A percentile compares a stretch with the other conserved stretches of the same genome.
Evolutionary conservation across 2,113 vertebrate genomes (phyloP).

Genomic region (Spilogale gracilis): DNA sequence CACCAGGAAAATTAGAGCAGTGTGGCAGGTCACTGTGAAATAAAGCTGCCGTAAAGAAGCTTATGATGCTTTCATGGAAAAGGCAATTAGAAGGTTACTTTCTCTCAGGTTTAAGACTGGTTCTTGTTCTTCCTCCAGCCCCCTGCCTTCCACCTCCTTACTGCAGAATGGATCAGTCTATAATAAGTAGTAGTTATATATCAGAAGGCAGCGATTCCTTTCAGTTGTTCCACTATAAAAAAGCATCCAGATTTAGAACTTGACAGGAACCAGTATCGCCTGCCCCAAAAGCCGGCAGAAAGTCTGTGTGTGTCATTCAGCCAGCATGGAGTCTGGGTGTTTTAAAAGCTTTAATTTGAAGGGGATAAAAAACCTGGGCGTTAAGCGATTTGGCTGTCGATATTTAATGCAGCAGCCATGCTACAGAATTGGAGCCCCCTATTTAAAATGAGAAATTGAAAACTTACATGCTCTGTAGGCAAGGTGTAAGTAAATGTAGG

Average conservation of each 20-base stretch:
- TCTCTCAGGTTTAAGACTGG: conserved; percentile 23
- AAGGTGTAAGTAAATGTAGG: background rate
- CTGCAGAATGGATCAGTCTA: conserved; percentile 65
- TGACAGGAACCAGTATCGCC: conserved; percentile 57
- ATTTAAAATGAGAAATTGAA: conserved; percentile 67
- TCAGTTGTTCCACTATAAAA: conserved; percentile 53
- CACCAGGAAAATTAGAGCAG: conserved; percentile 66
- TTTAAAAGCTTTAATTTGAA: conserved; percentile 75
- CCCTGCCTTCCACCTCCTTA: conserved; percentile 55
- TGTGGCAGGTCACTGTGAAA: conserved; percentile 77
- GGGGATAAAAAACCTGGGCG: conserved; percentile 67
- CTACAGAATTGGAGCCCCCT: background rate
- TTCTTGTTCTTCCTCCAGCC: conserved; percentile 58
- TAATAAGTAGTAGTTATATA: conserved; percentile 62
- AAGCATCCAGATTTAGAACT: conserved; percentile 71
- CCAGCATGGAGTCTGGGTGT: conserved; percentile 61
- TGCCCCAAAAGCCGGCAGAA: conserved; percentile 18
- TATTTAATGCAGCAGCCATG: conserved; percentile 49
- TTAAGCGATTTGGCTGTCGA: conserved; percentile 74
- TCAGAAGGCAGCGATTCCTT: conserved; percentile 69
- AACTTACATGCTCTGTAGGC: background rate
- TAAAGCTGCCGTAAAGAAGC: conserved; percentile 67
- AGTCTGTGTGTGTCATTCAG: conserved; percentile 62
- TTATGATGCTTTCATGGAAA: conserved; percentile 71
- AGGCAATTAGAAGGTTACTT: conserved; percentile 72